Evolutionary conservation across 2,113 vertebrate species (phyloP).

Genomic region (Vidua chalybeata): DNA sequence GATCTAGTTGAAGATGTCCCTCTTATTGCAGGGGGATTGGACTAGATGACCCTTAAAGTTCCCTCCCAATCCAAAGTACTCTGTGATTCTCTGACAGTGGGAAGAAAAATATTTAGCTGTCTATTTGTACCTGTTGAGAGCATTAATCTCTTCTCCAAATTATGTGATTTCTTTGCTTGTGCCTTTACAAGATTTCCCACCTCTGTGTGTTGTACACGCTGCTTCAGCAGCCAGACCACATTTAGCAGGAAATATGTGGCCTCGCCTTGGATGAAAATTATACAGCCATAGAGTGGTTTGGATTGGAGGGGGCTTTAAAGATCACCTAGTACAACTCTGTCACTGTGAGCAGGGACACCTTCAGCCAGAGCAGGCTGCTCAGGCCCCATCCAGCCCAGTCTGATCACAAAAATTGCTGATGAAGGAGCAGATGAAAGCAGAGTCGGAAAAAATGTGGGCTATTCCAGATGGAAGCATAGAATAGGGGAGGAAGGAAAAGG

Average conservation of each 20-base stretch:
- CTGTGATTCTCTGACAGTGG: background rate
- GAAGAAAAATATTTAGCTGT: background rate
- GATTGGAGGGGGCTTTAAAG: background rate
- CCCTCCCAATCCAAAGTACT: background rate
- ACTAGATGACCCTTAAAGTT: background rate
- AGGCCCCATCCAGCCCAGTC: background rate
- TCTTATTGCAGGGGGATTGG: background rate
- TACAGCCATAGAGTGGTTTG: background rate
- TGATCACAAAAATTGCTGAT: background rate
- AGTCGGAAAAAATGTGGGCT: background rate
- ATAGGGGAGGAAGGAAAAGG: background rate
- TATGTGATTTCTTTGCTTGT: background rate
- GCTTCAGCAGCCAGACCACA: background rate
- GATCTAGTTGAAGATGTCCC: background rate
- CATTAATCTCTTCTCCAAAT: background rate
- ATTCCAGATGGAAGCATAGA: rapidly evolving
- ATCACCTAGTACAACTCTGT: background rate
- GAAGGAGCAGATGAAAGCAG: background rate
- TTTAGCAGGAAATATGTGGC: background rate
- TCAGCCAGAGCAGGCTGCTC: background rate
- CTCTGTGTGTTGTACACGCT: background rate
- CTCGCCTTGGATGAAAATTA: background rate
- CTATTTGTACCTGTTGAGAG: background rate
- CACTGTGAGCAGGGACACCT: background rate
- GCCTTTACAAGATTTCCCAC: background rate